Conservation (phyloP, 2,113 vertebrate genomes). For the Peromyscus californicus region DNA sequence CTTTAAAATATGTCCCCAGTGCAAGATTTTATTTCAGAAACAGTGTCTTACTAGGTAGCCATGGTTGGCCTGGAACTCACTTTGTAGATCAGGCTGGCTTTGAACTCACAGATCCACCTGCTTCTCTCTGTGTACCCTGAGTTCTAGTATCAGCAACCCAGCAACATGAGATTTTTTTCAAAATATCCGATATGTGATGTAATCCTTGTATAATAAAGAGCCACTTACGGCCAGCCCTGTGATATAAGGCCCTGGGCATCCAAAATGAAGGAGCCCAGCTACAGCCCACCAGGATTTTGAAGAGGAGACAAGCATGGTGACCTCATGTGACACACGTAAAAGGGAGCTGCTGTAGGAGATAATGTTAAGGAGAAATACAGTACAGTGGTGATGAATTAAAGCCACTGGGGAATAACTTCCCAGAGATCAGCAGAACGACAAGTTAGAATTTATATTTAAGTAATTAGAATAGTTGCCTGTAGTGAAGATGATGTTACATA, state of each 20-base stretch:
- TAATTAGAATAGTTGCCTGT: neutral
- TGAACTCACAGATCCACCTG: neutral
- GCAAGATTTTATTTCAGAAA: neutral
- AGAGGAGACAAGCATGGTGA: neutral
- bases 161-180: neutral
- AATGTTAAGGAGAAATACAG: neutral
- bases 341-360: neutral
- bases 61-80: neutral
- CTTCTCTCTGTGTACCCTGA: neutral
- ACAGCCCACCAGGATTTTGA: neutral
- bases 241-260: neutral
- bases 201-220: neutral
- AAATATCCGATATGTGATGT: neutral
- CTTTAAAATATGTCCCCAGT: too few species aligned
- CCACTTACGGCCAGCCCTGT: neutral
- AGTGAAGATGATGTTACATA: neutral
- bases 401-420: neutral
- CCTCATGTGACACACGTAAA: neutral
- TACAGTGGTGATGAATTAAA: neutral
- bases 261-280: neutral
- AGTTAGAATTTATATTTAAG: neutral
- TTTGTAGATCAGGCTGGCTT: neutral
- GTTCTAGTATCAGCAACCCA: neutral
- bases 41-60: neutral
- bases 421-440: neutral